Base-by-base conservation (phyloP, 2,113 vertebrate genomes). In the Lynx canadensis region DNA sequence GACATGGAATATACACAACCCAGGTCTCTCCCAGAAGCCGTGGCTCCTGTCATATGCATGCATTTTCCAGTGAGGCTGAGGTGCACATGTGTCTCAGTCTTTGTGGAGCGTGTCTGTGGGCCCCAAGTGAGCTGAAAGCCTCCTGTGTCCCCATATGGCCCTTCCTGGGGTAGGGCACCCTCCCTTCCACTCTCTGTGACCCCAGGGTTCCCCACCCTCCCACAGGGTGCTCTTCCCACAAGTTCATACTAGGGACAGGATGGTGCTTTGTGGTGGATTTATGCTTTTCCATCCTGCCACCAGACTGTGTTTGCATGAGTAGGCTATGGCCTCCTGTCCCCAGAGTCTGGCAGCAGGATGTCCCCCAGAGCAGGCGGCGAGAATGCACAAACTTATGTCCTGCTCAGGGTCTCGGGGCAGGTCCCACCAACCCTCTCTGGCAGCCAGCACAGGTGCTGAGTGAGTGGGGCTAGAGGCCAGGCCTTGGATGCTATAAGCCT, bases 381-480 rank as follows among this genome's bases (percentile, higher is more conserved):
- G 36, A 71, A 48, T 1, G 33, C 33, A 45, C 11, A 1, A 45
- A 41, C 5, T 63, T 15, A 7, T 0, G 1, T 15, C 25, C 48
- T 9, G 38, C 82, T 27, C 76, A 69, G 55, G 66, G 31, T 60
- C 93, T 84, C 60, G 9, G 9, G 36, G 18, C 4, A 8, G 45
- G 29, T 33, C 50, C 57, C 21, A 8, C 1, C 0, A 10, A 25
- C 52, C n/a, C 52, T 55, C 33, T 69, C 36, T 38, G 78, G n/a
- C 36, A 57, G 29, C 66, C 21, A 23, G 29, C 2, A 3, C n/a
- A 68, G 45, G n/a, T 23, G 23, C 69, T 41, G 3, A 65, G 50
- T 4, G 10, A 19, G 60, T n/a, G 57, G 36, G 14, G 27, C 68
- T 27, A 13, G 60, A 25, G 45, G 90, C 41, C 13, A 2, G 65